Percentiles rank a stretch among this genome's conserved stretches.
phyloP scores from a whole-genome alignment of 2,888 invertebrate genomes.

The Tenodera sinensis region DNA sequence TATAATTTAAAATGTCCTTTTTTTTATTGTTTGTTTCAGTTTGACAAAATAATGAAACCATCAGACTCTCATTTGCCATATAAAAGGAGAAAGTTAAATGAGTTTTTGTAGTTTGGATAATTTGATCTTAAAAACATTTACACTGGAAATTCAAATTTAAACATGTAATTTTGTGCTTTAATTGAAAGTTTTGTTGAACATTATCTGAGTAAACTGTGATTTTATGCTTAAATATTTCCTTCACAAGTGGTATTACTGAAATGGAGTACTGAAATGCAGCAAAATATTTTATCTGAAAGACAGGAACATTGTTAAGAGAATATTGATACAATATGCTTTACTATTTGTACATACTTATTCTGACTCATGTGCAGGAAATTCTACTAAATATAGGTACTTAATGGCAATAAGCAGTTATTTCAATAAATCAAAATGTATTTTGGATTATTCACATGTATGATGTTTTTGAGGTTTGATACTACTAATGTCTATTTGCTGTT shows the following conservation, averaged over 20 bases:
- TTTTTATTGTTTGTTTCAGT: neutral
- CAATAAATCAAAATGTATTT: neutral
- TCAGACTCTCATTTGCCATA: neutral
- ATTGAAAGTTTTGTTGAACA: neutral
- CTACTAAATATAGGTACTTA: neutral
- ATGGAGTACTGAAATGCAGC: neutral
- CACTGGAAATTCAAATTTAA: neutral
- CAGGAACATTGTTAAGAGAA: neutral
- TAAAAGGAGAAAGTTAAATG: too few relatives aligned
- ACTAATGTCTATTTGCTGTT: conserved; percentile 6
- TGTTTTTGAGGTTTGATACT: conserved; percentile 6
- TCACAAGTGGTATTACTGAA: neutral
- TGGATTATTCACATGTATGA: conserved; percentile 6
- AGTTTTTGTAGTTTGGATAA: too few relatives aligned
- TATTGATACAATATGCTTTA: neutral
- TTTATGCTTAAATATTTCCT: neutral
- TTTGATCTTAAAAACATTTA: too few relatives aligned
- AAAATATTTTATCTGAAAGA: neutral
- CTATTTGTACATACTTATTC: neutral
- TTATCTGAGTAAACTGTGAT: neutral
- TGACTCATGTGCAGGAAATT: neutral
- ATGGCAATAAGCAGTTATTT: conserved; percentile 6
- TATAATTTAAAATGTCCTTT: neutral
- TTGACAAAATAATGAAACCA: neutral
- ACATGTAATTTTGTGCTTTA: neutral